Conservation (phyloP, 2,888 invertebrate genomes). For the Leucophora obtusa region DNA sequence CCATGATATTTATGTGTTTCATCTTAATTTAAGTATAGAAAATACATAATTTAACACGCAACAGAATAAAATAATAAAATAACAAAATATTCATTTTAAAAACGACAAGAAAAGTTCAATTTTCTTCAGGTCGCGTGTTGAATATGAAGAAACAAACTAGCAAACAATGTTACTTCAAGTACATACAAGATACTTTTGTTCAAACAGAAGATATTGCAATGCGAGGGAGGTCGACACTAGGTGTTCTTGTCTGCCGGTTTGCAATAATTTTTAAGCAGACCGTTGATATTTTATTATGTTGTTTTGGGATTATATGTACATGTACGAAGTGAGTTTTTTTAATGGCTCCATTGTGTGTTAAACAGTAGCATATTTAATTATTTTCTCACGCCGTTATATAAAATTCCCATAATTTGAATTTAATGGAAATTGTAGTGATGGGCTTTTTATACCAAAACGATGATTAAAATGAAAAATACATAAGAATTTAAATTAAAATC, state of each 20-base stretch:
- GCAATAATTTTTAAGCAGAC: conserved; percentile 30
- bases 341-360: conserved; percentile 65
- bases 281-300: conserved; percentile 17
- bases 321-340: conserved; percentile 38
- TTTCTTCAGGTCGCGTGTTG: conserved; percentile 56
- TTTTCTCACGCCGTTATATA: conserved; percentile 57
- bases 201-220: conserved; percentile 21
- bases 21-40: conserved; percentile 26
- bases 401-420: conserved; percentile 61
- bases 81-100: conserved; percentile 54
- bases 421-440: conserved; percentile 35
- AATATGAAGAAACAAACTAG: not conserved
- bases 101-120: conserved; percentile 46
- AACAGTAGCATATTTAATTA: conserved; percentile 58
- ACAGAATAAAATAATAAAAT: conserved; percentile 19
- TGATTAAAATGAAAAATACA: conserved; percentile 1
- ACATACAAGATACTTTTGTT: not conserved
- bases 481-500: too few relatives aligned
- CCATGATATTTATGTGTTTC: conserved; percentile 16
- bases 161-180: conserved; percentile 11
- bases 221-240: conserved; percentile 32
- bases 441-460: conserved; percentile 9
- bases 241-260: conserved; percentile 48
- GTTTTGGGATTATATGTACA: not conserved
- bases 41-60: conserved; percentile 53